These are phyloP conservation scores for Clinocottus analis DNA, from an alignment of 2,113 vertebrate genomes.

Conservation along the genomic window DNA sequence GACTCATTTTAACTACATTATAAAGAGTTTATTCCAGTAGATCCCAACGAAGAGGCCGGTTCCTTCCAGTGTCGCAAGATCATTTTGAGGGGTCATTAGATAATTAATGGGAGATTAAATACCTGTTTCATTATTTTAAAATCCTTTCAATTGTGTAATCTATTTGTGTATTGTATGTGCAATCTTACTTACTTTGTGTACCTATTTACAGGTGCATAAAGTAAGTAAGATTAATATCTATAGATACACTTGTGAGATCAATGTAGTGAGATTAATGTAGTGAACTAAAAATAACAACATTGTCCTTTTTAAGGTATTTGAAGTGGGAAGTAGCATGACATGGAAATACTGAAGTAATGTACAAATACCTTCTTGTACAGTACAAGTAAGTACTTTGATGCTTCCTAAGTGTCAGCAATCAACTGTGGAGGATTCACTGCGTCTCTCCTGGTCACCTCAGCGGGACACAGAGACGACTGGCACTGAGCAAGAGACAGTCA, in stretches of 20 bases:
- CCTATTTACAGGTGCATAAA: no score
- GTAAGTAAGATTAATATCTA: no score
- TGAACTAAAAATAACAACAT: no score
- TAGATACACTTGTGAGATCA: no score
- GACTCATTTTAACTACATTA: no score
- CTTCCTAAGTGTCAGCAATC: not conserved
- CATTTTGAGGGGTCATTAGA: no score
- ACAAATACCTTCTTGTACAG: not conserved
- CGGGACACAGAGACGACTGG: conserved; percentile 4
- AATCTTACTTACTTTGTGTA: no score
- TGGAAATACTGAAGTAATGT: not conserved
- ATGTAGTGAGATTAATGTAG: no score
- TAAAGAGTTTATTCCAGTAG: no score
- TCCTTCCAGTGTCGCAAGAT: no score
- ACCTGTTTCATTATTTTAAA: not conserved
- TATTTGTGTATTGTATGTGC: not conserved
- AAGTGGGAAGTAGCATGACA: not conserved
- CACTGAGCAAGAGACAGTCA: not conserved
- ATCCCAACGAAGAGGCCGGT: no score
- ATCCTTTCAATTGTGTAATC: not conserved
- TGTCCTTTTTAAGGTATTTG: not conserved
- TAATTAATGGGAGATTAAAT: no score
- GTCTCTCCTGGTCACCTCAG: not conserved
- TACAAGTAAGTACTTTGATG: not conserved
- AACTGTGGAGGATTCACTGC: not conserved